phyloP scores from a whole-genome alignment of 2,888 invertebrate genomes.

The Myopa testacea region DNA sequence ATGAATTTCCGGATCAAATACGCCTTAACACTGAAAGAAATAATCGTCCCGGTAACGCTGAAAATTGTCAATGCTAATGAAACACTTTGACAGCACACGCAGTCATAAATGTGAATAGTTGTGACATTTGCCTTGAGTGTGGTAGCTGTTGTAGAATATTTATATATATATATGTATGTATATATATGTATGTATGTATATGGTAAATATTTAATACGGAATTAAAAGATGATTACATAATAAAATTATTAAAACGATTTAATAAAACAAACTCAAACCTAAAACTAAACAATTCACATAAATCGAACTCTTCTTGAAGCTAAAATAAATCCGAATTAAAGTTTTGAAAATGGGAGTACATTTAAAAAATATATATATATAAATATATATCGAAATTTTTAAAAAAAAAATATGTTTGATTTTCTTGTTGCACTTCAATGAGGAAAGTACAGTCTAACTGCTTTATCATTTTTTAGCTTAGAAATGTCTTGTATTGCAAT shows the following conservation, averaged over 20 bases:
- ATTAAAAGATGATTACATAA: slow-evolving; percentile 31
- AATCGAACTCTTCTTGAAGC: slow-evolving; percentile 6
- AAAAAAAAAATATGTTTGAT: too few relatives aligned
- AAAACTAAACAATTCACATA: slow-evolving; percentile 7
- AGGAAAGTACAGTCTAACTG: too few relatives aligned
- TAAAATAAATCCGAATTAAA: slow-evolving; percentile 3
- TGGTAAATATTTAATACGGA: neutral
- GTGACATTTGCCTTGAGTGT: slow-evolving; percentile 6
- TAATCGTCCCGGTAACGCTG: slow-evolving; percentile 78
- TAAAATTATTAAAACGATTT: slow-evolving; percentile 42
- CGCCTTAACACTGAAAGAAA: slow-evolving; percentile 82
- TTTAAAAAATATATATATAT: too few relatives aligned
- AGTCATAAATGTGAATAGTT: slow-evolving; percentile 22
- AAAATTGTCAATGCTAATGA: slow-evolving; percentile 81
- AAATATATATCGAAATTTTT: too few relatives aligned
- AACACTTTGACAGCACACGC: slow-evolving; percentile 38
- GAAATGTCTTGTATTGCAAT: too few relatives aligned
- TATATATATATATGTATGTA: slow-evolving; percentile 23
- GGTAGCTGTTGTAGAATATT: slow-evolving; percentile 17
- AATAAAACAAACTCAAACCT: slow-evolving; percentile 45
- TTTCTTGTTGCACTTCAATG: too few relatives aligned
- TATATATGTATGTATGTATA: neutral
- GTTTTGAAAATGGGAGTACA: too few relatives aligned
- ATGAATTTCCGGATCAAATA: slow-evolving; percentile 98
- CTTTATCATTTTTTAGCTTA: too few relatives aligned